Base-by-base conservation (phyloP, 2,113 vertebrate species). In the Halcyon malimbica region DNA sequence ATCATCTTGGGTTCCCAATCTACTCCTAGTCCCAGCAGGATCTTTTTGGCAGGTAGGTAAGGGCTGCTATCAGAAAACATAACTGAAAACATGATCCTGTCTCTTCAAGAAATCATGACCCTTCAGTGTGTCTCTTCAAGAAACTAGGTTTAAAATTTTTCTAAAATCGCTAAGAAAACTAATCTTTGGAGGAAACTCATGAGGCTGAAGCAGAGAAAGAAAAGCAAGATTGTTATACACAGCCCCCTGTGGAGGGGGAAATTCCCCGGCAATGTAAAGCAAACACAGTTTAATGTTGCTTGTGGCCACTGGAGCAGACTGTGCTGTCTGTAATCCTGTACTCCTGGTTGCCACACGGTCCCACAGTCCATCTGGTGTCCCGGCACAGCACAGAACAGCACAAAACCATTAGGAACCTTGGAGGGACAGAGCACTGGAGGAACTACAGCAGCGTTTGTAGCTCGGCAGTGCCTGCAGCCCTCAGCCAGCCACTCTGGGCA, bases 211-310 rank as follows among this genome's bases (percentile, higher is more conserved):
- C 16, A 74, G 9, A 85, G 70, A 69, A 87, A 68, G 26, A 25
- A 64, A 84, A 75, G 17, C 14, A 74, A 63, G 18, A 35, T 19
- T 60, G 4, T 51, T 33, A 26, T 16, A 20, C 29, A 13, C 37
- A 63, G 28, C 28, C 6, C 4, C 1, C 15, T 12, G 0, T 6
- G 29, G 18, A 44, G 26, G 3, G 7, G 28, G 11, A 46, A 46
- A 39, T 70, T 62, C 46, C 42, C 28, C 71, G 39, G 33, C 46
- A 26, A 5, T 23, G 42, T 74, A 74, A 54, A 70, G 31, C 28
- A 76, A 83, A 57, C 19, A 16, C 15, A 23, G 46, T 79, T 63
- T 54, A 78, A 46, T n/a, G 18, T 39, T 59, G 15, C 44, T 78
- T 3, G 0, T 51, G 82, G 50, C 23, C 57, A 11, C 57, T n/a